phyloP scores from a whole-genome alignment of 2,113 vertebrate genomes.

The Sminthopsis crassicaudata region DNA sequence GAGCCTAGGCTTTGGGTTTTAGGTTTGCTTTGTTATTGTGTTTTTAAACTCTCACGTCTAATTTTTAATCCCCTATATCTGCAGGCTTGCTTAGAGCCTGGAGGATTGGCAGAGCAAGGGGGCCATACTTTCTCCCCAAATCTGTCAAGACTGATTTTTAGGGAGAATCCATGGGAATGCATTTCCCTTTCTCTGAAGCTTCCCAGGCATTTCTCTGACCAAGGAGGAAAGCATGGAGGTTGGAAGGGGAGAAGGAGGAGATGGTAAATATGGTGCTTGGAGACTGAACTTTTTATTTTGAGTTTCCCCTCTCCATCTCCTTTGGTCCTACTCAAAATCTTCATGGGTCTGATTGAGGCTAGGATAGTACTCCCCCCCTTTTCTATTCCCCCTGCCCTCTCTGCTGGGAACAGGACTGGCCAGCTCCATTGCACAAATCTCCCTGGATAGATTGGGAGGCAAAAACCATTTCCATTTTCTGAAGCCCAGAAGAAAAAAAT shows the following conservation, averaged over 20 bases:
- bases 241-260: background rate
- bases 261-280: background rate
- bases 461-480: constrained; percentile 66
- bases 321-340: background rate
- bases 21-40: background rate
- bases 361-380: background rate
- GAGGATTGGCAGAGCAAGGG: background rate
- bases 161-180: background rate
- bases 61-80: background rate
- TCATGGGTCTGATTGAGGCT: background rate
- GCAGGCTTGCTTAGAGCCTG: background rate
- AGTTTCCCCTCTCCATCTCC: background rate
- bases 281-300: background rate
- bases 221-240: background rate
- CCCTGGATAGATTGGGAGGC: constrained; percentile 57
- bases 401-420: background rate
- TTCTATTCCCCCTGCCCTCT: no score
- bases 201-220: background rate
- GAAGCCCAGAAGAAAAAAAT: constrained; percentile 60
- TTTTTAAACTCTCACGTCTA: background rate
- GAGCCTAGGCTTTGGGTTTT: background rate
- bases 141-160: background rate
- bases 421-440: background rate
- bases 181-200: background rate
- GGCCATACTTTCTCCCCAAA: background rate